Conservation (phyloP, 2,888 invertebrate genomes). For the Rhyacophila evoluta region DNA sequence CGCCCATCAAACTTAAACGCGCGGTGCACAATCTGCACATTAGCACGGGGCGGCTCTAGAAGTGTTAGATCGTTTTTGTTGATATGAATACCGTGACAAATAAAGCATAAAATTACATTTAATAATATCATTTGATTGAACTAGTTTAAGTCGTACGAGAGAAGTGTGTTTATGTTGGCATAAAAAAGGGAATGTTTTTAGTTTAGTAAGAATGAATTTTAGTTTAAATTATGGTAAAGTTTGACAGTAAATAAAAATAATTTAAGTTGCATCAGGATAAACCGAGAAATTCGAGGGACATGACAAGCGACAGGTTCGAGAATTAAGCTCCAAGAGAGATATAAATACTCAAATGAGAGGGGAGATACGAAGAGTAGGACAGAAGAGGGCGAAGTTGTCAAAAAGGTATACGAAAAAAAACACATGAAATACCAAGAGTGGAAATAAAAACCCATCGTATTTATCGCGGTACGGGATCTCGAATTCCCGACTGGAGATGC, state of each 20-base stretch:
- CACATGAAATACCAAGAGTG: constrained; percentile 43
- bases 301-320: constrained; percentile 12
- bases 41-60: neutral
- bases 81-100: neutral
- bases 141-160: neutral
- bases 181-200: no score
- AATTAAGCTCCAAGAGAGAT: constrained; percentile 19
- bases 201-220: no score
- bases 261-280: neutral
- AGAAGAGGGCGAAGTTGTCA: constrained; percentile 42
- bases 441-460: constrained; percentile 40
- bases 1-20: neutral
- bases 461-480: constrained; percentile 44
- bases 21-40: neutral
- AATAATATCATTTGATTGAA: neutral
- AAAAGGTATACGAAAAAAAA: constrained; percentile 52
- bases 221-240: no score
- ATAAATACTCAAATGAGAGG: constrained; percentile 27
- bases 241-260: neutral
- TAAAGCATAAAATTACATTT: neutral
- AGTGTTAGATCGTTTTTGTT: neutral
- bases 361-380: constrained; percentile 26
- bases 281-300: neutral
- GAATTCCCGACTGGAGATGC: constrained; percentile 42
- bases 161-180: neutral